Evolutionary conservation across 2,113 vertebrate species (phyloP).

Genomic region (Rhipidura dahli): DNA sequence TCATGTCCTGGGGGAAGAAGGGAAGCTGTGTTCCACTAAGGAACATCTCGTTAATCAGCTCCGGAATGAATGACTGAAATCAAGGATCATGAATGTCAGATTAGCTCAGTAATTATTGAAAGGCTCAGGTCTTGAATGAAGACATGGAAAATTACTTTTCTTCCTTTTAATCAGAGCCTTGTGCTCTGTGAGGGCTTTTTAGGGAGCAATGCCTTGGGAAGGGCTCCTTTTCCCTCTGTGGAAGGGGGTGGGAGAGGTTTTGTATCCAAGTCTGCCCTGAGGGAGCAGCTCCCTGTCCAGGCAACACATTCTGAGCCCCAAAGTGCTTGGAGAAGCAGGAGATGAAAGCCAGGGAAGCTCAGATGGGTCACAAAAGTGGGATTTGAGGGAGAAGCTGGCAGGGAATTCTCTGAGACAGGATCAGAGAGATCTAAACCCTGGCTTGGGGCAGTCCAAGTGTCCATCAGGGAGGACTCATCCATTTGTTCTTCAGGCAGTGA

Average conservation of each 20-base stretch:
- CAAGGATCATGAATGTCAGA: slow-evolving; percentile 42
- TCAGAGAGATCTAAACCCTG: background rate
- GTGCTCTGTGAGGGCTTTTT: background rate
- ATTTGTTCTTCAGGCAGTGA: accelerated
- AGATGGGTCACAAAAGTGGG: background rate
- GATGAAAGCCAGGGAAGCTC: background rate
- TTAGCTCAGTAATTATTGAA: slow-evolving; percentile 58
- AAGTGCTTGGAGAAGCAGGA: background rate
- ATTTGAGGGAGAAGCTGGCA: background rate
- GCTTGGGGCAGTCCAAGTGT: background rate
- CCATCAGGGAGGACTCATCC: background rate
- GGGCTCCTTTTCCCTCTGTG: background rate
- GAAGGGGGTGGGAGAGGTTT: accelerated
- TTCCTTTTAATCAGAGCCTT: slow-evolving; percentile 5
- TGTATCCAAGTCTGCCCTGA: no score
- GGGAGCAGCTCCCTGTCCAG: background rate
- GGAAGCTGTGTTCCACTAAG: background rate
- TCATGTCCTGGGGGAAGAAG: slow-evolving; percentile 8
- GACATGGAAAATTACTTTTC: background rate
- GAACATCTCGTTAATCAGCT: slow-evolving; percentile 44
- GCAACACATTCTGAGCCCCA: accelerated
- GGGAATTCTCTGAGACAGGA: background rate
- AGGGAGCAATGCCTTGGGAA: background rate
- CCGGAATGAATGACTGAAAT: slow-evolving; percentile 3
- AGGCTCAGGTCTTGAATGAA: background rate